Evolutionary conservation across 1,140 invertebrate species (phyloP), one percentile per base, ranked within the genome.

Genomic region (Coenobita brevimanus): DNA sequence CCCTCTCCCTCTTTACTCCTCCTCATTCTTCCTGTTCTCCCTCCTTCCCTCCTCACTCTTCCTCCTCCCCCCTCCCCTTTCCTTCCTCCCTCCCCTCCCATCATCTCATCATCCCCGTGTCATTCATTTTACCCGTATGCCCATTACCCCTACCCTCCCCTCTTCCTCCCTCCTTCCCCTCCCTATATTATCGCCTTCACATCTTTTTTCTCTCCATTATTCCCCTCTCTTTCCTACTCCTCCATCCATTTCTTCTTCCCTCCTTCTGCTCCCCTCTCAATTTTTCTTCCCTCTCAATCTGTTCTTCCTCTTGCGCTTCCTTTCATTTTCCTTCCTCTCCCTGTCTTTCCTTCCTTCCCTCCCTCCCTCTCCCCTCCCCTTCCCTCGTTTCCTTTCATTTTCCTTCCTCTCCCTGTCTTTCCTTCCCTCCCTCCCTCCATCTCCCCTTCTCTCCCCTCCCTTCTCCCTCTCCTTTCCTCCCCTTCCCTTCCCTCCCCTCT

Each of bases 401-500:
- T 67, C n/a, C n/a, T 8, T 67, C 8, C 64, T 24, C 30, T 24
- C n/a, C n/a, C n/a, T 24, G 6, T 24, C 64, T 67, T 67, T 8
- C 6, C n/a, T 10, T 6, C n/a, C n/a, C n/a, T 67, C n/a, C 64
- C 8, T 67, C 8, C 21, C n/a, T n/a, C n/a, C 10, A 13, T 57
- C n/a, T 57, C 10, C 54, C 13, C n/a, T 57, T 57, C 54, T 13
- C 10, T 13, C n/a, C n/a, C n/a, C 54, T n/a, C n/a, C n/a, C 54
- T 10, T n/a, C 54, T n/a, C n/a, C n/a, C 54, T 57, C 54, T n/a
- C n/a, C 54, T n/a, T 57, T n/a, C 54, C n/a, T n/a, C 54, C n/a
- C n/a, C 54, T 57, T n/a, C 54, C n/a, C 54, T n/a, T 57, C 54
- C 54, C n/a, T 57, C n/a, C n/a, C n/a, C 54, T 57, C n/a, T 57